Conservation (phyloP, 2,113 vertebrate species). For the Chunga burmeisteri region DNA sequence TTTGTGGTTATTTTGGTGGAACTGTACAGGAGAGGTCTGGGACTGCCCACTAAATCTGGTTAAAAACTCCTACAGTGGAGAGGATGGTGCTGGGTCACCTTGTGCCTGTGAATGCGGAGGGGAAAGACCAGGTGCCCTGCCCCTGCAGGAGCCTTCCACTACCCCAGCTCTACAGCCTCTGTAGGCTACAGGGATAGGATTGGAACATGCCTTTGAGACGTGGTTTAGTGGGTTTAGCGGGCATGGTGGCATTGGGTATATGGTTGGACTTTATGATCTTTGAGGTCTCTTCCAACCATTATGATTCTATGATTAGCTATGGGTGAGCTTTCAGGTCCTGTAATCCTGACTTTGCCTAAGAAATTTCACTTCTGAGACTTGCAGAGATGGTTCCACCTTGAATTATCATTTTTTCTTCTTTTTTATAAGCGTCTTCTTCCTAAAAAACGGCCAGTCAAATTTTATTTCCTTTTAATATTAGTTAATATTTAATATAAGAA, state of each 20-base stretch:
- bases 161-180: neutral
- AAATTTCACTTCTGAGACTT: conserved; percentile 33
- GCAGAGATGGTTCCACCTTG: conserved; percentile 5
- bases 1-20: neutral
- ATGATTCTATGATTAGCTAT: neutral
- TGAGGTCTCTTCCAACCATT: no score
- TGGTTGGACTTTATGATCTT: no score
- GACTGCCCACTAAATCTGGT: neutral
- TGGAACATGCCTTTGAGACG: neutral
- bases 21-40: neutral
- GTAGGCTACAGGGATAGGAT: neutral
- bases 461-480: conserved; percentile 64
- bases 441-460: conserved; percentile 58
- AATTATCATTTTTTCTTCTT: conserved; percentile 41
- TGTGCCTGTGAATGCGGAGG: neutral
- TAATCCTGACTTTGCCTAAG: neutral
- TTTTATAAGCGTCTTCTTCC: conserved; percentile 49
- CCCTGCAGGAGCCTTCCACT: neutral
- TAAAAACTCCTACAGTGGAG: neutral
- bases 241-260: no score
- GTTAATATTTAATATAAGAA: conserved; percentile 60
- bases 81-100: neutral
- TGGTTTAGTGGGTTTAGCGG: no score
- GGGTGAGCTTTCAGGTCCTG: neutral
- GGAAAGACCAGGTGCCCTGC: neutral